Evolutionary conservation across 2,888 invertebrate genomes (phyloP).

Genomic region (Pseudococcus longispinus): DNA sequence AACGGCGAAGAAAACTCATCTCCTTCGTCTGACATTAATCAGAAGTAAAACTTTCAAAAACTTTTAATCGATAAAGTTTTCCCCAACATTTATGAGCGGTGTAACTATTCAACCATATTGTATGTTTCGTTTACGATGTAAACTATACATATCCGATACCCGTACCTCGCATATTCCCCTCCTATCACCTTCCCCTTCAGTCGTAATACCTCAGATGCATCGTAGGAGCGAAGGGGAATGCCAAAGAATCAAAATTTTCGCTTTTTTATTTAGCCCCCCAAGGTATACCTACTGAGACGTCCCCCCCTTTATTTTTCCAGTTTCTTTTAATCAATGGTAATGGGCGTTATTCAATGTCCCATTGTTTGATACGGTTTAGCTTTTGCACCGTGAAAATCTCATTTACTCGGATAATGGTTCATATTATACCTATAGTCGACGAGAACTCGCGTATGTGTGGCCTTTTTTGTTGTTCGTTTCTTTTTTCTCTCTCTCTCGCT

Average conservation of each 20-base stretch:
- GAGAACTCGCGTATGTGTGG: not conserved
- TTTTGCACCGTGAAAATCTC: constrained; percentile 5
- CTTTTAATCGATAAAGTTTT: constrained; percentile 56
- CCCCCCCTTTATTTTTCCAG: not conserved
- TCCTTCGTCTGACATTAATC: constrained; percentile 56
- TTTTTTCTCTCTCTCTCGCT: not conserved
- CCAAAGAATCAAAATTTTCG: not conserved
- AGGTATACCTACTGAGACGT: not conserved
- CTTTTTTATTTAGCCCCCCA: not conserved
- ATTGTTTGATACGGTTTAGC: not conserved
- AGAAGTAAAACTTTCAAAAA: constrained; percentile 57
- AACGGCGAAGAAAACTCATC: constrained; percentile 56
- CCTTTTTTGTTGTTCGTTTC: not conserved
- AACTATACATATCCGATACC: constrained; percentile 36
- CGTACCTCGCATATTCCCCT: not conserved
- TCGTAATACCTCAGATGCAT: too few species aligned
- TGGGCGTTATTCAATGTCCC: constrained; percentile 15
- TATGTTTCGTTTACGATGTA: constrained; percentile 56
- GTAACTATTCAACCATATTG: constrained; percentile 57
- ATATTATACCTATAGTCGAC: not conserved
- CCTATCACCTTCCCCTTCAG: too few species aligned
- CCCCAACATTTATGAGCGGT: constrained; percentile 56
- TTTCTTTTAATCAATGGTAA: constrained; percentile 28
- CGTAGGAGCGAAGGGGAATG: not conserved
- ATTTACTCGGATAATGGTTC: not conserved